Evolutionary conservation across 2,797 vertebrate genomes (phyloP).

Genomic region (Trichosurus vulpecula): DNA sequence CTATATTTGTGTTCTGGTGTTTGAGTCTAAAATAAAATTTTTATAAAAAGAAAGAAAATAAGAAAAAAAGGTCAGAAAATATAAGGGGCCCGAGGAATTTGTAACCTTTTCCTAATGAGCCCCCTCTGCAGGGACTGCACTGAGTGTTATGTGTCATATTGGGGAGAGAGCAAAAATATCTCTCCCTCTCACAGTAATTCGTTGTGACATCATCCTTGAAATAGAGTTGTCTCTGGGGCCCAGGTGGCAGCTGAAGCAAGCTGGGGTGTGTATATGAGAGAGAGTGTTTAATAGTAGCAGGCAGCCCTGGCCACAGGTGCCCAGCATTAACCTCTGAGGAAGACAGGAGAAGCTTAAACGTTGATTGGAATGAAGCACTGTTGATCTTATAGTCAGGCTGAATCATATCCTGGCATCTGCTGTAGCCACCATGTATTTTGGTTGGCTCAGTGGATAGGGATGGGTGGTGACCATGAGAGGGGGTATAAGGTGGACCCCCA

Average conservation of each 20-base stretch:
- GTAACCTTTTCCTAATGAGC: background rate
- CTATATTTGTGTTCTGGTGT: too few relatives aligned
- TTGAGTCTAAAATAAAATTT: too few relatives aligned
- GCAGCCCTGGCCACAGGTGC: background rate
- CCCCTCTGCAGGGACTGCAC: fast-evolving
- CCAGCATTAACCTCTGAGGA: background rate
- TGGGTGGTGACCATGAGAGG: background rate
- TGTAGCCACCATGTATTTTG: background rate
- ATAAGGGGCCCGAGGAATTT: background rate
- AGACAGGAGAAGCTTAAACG: background rate
- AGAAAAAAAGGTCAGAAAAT: background rate
- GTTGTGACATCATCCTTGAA: background rate
- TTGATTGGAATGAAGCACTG: background rate
- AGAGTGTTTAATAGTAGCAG: background rate
- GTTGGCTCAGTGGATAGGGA: background rate
- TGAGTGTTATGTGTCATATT: background rate
- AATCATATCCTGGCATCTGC: background rate
- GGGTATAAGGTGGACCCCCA: background rate
- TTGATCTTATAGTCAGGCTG: background rate
- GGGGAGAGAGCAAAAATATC: background rate
- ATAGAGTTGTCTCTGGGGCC: background rate
- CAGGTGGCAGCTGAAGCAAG: background rate
- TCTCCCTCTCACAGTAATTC: background rate
- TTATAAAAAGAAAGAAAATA: too few relatives aligned
- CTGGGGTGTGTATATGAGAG: background rate